Evolutionary conservation across 2,797 vertebrate species (phyloP).

Genomic region (Ispidina lecontei): DNA sequence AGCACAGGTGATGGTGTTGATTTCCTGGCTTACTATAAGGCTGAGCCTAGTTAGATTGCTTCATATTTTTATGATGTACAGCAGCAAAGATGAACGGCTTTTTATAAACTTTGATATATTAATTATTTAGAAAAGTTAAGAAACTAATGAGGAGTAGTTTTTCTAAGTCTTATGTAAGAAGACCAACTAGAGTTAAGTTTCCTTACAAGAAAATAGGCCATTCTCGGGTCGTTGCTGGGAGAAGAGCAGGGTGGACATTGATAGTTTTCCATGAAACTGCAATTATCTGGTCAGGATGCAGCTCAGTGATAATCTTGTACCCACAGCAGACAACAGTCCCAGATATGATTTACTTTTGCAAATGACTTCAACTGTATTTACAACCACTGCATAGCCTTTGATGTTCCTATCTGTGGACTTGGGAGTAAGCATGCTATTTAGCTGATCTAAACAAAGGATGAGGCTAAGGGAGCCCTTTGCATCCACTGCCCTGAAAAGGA

Average conservation of each 20-base stretch:
- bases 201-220: not conserved
- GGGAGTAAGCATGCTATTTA: not conserved
- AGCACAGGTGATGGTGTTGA: not conserved
- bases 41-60: not conserved
- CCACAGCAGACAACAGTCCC: not conserved
- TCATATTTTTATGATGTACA: not conserved
- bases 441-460: not conserved
- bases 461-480: not conserved
- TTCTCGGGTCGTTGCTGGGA: not conserved
- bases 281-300: conserved; percentile 21
- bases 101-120: conserved; percentile 5
- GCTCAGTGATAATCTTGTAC: conserved; percentile 4
- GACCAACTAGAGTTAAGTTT: not conserved
- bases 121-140: conserved; percentile 50
- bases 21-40: not conserved
- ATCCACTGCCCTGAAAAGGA: not conserved
- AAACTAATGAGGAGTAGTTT: conserved; percentile 42
- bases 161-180: conserved; percentile 9
- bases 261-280: conserved; percentile 18
- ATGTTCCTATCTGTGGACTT: not conserved
- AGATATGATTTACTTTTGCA: not conserved
- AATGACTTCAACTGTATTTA: not conserved
- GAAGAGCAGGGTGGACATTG: conserved; percentile 1
- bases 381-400: not conserved
- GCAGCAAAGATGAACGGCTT: conserved; percentile 4